Conservation (phyloP, 2,113 vertebrate genomes). For the Pygoscelis antarcticus region DNA sequence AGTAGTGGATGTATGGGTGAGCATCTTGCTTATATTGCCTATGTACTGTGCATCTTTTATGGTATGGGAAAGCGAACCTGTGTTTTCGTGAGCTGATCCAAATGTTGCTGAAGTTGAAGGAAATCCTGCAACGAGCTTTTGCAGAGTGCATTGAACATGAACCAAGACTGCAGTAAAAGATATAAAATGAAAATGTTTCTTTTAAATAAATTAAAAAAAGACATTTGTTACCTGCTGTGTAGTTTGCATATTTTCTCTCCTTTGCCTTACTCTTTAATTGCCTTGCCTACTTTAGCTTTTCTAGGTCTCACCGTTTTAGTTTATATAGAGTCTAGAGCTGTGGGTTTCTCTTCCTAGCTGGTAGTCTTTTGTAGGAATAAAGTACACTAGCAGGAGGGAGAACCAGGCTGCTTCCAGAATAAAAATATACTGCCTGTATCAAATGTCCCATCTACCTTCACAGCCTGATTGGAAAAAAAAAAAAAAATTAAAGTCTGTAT, state of each 20-base stretch:
- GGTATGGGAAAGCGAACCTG: background rate
- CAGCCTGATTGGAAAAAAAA: background rate
- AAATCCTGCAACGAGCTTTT: background rate
- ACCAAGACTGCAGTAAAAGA: background rate
- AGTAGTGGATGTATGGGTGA: background rate
- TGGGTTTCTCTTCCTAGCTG: background rate
- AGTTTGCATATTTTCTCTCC: background rate
- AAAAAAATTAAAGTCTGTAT: background rate
- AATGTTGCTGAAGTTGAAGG: background rate
- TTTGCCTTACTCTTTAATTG: background rate
- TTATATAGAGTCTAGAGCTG: background rate
- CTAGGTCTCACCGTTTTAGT: background rate
- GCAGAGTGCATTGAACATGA: background rate
- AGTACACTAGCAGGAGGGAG: background rate
- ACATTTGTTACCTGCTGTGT: background rate
- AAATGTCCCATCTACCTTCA: background rate
- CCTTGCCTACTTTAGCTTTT: background rate
- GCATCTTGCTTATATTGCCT: background rate
- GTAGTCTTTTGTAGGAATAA: background rate
- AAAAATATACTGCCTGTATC: background rate
- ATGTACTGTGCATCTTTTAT: background rate
- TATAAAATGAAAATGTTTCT: background rate
- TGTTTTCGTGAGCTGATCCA: background rate
- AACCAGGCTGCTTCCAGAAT: background rate
- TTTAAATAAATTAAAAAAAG: background rate